Conservation (phyloP, 1,140 invertebrate species). For the Rhyzopertha dominica region DNA sequence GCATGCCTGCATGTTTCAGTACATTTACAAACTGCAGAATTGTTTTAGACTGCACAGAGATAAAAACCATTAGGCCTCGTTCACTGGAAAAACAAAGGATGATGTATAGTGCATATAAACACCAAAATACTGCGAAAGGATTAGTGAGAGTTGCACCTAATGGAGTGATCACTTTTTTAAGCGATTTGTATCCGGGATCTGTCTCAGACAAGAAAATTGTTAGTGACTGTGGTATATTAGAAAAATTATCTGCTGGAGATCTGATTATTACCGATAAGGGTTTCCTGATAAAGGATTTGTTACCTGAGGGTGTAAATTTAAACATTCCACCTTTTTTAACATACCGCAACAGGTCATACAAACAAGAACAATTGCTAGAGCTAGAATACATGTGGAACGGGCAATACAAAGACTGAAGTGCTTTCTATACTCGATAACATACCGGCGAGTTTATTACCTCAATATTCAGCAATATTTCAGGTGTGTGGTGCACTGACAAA, state of each 20-base stretch:
- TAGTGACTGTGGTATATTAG: background rate
- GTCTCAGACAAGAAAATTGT: slow-evolving; percentile 2
- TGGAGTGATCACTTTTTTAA: slow-evolving; percentile 12
- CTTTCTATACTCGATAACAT: background rate
- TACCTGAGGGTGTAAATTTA: background rate
- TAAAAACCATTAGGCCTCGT: background rate
- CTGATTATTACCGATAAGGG: background rate
- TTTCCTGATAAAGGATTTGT: background rate
- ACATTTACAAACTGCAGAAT: slow-evolving; percentile 2
- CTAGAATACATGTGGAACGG: slow-evolving; percentile 12
- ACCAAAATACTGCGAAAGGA: slow-evolving; percentile 8
- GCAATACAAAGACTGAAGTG: slow-evolving; percentile 7
- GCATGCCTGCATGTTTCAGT: background rate
- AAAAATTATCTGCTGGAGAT: background rate
- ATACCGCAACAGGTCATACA: background rate
- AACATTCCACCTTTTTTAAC: slow-evolving; percentile 1
- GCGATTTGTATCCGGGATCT: slow-evolving; percentile 2
- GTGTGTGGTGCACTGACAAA: slow-evolving; percentile 1
- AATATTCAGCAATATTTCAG: slow-evolving; percentile 7
- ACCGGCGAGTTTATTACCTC: background rate
- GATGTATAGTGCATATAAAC: slow-evolving; percentile 14
- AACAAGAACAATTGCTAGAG: slow-evolving; percentile 11
- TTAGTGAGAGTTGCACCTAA: slow-evolving; percentile 1
- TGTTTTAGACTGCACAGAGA: slow-evolving; percentile 1
- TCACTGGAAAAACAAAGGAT: background rate